Conservation (phyloP, 37 sponge, comb jelly and placozoan genomes). For the Eunapius fragilis region DNA sequence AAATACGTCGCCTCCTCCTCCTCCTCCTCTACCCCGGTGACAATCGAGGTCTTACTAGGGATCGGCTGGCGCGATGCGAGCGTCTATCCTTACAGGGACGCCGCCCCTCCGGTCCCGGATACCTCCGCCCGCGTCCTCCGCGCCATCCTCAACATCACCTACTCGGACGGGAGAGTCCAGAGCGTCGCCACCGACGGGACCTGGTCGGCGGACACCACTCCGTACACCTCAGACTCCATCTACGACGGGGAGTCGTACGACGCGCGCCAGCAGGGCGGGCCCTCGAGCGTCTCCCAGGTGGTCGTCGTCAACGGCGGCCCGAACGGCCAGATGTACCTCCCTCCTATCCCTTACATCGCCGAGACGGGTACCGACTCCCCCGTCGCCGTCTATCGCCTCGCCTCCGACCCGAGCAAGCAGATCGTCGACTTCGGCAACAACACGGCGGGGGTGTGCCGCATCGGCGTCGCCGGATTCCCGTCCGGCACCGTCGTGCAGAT, state of each 20-base stretch:
- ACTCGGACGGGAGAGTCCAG: background rate
- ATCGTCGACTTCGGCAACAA: conserved; percentile 66
- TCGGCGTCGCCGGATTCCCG: background rate
- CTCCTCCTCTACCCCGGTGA: background rate
- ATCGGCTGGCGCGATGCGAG: conserved; percentile 45
- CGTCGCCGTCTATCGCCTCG: conserved; percentile 19
- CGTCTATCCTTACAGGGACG: conserved; percentile 23
- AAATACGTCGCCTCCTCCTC: background rate
- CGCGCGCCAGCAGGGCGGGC: background rate
- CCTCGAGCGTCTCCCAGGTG: conserved; percentile 2
- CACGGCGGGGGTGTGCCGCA: conserved; percentile 48
- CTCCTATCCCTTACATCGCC: conserved; percentile 37
- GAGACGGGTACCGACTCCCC: conserved; percentile 16
- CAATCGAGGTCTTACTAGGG: conserved; percentile 45
- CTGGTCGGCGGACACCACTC: conserved; percentile 27
- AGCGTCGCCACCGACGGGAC: conserved; percentile 27
- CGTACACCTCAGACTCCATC: conserved; percentile 29
- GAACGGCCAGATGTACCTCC: conserved; percentile 27
- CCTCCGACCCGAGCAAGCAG: conserved; percentile 21
- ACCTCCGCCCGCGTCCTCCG: conserved; percentile 19
- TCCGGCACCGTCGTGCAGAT: conserved; percentile 4
- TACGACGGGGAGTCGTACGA: conserved; percentile 64
- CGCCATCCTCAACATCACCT: conserved; percentile 19
- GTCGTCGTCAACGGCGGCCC: conserved; percentile 40
- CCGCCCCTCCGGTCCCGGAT: conserved; percentile 7